Evolutionary conservation across 2,113 vertebrate species (phyloP).

Genomic region (Garra rufa): DNA sequence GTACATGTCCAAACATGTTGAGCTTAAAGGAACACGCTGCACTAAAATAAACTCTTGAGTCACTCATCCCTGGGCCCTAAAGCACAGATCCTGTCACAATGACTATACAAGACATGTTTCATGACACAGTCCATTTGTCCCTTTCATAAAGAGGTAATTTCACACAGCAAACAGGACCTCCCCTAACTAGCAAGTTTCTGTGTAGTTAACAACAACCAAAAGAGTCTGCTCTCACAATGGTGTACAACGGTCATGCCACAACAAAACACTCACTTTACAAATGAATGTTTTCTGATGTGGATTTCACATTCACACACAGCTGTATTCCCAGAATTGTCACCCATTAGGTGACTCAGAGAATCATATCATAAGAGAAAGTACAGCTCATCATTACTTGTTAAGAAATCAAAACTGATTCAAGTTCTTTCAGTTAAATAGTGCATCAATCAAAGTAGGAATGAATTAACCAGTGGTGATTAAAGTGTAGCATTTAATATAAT

Average conservation of each 20-base stretch:
- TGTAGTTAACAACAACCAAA: neutral
- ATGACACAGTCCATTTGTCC: neutral
- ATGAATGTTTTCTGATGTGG: no score
- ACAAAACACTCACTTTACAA: neutral
- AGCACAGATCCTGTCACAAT: no score
- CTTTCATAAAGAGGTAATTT: neutral
- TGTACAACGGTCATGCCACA: neutral
- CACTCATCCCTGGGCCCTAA: constrained; percentile 31
- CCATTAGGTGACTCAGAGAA: neutral
- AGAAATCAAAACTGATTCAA: neutral
- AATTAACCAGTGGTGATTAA: neutral
- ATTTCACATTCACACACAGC: no score
- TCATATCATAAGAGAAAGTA: neutral
- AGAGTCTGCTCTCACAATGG: neutral
- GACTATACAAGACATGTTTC: neutral
- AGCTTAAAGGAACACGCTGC: constrained; percentile 48
- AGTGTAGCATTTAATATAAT: neutral
- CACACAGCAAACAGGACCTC: neutral
- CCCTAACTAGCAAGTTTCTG: neutral
- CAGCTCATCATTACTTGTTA: neutral
- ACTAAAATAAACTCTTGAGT: constrained; percentile 57
- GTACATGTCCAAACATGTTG: constrained; percentile 65
- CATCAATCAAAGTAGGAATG: neutral
- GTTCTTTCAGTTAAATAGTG: neutral
- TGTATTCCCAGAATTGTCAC: neutral